Percentiles rank a stretch among this genome's conserved stretches.
Evolutionary conservation across 2,797 vertebrate genomes (phyloP).

Genomic region (Notolepis coatsorum): DNA sequence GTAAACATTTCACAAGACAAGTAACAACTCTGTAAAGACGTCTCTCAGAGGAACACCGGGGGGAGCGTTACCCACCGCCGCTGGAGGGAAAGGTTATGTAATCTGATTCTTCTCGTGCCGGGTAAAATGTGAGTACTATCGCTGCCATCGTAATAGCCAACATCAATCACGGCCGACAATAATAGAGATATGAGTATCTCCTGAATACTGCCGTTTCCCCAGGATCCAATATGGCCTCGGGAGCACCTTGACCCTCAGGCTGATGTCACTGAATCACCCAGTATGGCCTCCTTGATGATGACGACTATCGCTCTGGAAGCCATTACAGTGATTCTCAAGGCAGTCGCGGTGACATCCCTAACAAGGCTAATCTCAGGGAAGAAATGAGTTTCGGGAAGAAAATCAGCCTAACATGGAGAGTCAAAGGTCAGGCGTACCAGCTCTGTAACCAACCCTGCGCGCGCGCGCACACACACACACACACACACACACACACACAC

Average conservation of each 20-base stretch:
- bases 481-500: conserved; percentile 32
- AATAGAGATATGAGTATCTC: not conserved
- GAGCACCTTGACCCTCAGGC: conserved; percentile 2
- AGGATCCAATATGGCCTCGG: conserved; percentile 2
- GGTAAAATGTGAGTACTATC: not conserved
- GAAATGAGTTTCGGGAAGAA: conserved; percentile 44
- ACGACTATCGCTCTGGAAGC: conserved; percentile 2
- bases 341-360: conserved; percentile 8
- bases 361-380: conserved; percentile 40
- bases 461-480: too few relatives aligned
- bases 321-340: conserved; percentile 15
- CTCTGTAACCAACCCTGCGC: conserved; percentile 33
- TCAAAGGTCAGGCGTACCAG: conserved; percentile 38
- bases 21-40: conserved; percentile 10
- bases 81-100: not conserved
- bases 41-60: conserved; percentile 4
- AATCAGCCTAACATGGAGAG: conserved; percentile 28
- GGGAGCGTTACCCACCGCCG: not conserved
- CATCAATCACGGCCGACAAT: conserved; percentile 1
- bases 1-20: conserved; percentile 18
- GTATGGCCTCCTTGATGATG: conserved; percentile 2
- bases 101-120: not conserved
- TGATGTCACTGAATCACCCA: conserved; percentile 20
- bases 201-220: not conserved
- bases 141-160: not conserved